A percentile compares a stretch with the other conserved stretches of the same genome.
Evolutionary conservation across 1,140 invertebrate species (phyloP).

Genomic region (Drosophila melanica): DNA sequence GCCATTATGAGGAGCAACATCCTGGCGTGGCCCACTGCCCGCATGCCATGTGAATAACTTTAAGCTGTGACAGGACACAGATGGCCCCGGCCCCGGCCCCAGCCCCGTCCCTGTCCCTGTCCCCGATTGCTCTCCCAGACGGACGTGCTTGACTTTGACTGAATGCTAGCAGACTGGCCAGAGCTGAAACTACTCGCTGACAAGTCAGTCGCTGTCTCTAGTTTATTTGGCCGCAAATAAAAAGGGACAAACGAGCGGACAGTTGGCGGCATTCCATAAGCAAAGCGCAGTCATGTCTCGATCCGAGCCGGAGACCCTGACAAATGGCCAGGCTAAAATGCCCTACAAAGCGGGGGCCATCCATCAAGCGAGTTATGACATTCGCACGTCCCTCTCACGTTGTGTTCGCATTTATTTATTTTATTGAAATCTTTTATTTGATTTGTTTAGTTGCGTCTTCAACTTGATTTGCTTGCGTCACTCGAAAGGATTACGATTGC

Average conservation of each 20-base stretch:
- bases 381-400: constrained; percentile 55
- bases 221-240: constrained; percentile 65
- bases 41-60: constrained; percentile 66
- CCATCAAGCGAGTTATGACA: constrained; percentile 75
- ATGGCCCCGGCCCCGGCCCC: constrained; percentile 23
- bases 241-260: constrained; percentile 56
- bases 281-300: constrained; percentile 66
- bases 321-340: constrained; percentile 68
- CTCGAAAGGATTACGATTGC: constrained; percentile 24
- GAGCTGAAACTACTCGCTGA: constrained; percentile 27
- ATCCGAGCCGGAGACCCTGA: constrained; percentile 33
- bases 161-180: constrained; percentile 22
- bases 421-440: constrained; percentile 60
- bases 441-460: constrained; percentile 48
- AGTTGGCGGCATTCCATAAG: constrained; percentile 53
- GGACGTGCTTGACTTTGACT: constrained; percentile 77
- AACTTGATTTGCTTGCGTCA: constrained; percentile 30
- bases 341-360: constrained; percentile 67
- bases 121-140: constrained; percentile 52
- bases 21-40: constrained; percentile 3
- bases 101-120: neutral
- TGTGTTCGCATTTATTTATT: constrained; percentile 39
- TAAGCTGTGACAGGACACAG: constrained; percentile 73
- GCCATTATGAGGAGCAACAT: constrained; percentile 36
- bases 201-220: constrained; percentile 33